phyloP scores from a whole-genome alignment of 2,797 vertebrate genomes.

The Lepus oiostolus region DNA sequence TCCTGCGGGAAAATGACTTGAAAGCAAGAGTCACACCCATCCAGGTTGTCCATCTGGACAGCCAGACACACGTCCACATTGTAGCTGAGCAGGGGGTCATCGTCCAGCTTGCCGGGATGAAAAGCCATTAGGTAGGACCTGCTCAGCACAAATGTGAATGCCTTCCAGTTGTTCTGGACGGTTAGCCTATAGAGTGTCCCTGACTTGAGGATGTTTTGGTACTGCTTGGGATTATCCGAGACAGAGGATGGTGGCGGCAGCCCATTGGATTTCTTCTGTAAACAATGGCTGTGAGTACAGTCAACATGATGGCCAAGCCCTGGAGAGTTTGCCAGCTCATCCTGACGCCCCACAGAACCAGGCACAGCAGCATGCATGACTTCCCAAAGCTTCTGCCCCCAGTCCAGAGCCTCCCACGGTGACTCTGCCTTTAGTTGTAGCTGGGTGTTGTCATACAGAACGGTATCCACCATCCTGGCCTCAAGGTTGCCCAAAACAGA shows the following conservation, averaged over 20 bases:
- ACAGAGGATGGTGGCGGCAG: conserved; percentile 90
- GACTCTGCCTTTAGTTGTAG: conserved; percentile 95
- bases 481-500: conserved; percentile 91
- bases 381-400: conserved; percentile 95
- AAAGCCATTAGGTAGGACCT: conserved; percentile 93
- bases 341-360: conserved; percentile 84
- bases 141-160: conserved; percentile 96
- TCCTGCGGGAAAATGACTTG: conserved; percentile 95
- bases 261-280: conserved; percentile 84
- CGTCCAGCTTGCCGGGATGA: conserved; percentile 92
- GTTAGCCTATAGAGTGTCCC: conserved; percentile 94
- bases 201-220: conserved; percentile 93
- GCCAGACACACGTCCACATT: conserved; percentile 92
- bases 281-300: conserved; percentile 81
- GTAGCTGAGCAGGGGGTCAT: conserved; percentile 93
- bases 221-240: conserved; percentile 89
- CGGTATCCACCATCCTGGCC: conserved; percentile 92
- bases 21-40: conserved; percentile 91
- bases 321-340: conserved; percentile 86
- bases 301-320: conserved; percentile 83
- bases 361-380: conserved; percentile 90
- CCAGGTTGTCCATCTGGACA: conserved; percentile 91
- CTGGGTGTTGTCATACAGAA: conserved; percentile 95
- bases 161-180: conserved; percentile 96
- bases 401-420: conserved; percentile 96